Evolutionary conservation across 2,113 vertebrate species (phyloP).

Genomic region (Gymnogyps californianus): DNA sequence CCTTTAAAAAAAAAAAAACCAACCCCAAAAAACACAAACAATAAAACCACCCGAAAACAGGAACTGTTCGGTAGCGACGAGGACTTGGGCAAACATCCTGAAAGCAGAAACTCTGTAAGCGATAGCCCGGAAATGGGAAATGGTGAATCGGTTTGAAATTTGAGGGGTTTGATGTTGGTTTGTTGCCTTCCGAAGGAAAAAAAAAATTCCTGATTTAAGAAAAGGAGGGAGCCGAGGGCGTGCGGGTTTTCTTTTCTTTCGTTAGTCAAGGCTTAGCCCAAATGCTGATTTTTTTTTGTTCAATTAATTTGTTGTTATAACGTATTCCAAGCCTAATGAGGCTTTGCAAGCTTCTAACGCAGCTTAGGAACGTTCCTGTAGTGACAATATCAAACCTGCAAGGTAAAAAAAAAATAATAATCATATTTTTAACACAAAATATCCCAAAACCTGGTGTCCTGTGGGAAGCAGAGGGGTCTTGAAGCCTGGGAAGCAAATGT

Average conservation of each 20-base stretch:
- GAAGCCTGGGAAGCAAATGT: not conserved
- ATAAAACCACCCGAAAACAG: not conserved
- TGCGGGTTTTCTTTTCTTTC: rapidly evolving
- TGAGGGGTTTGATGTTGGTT: not conserved
- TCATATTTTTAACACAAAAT: not conserved
- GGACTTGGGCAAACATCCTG: not conserved
- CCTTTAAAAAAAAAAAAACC: not conserved
- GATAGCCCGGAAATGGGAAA: not conserved
- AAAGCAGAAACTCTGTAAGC: not conserved
- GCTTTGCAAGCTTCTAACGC: not conserved
- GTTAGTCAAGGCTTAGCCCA: not conserved
- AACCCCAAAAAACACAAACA: too few relatives aligned
- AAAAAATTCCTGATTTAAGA: not conserved
- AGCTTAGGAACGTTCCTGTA: not conserved
- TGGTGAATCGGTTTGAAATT: rapidly evolving
- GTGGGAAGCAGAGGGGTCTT: too few relatives aligned
- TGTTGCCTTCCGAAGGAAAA: not conserved
- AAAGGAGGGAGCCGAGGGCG: not conserved
- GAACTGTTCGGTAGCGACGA: not conserved
- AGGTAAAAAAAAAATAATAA: not conserved
- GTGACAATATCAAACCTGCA: not conserved
- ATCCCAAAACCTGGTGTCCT: not conserved
- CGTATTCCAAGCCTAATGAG: rapidly evolving
- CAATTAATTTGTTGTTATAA: not conserved
- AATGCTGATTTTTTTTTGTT: too few relatives aligned